phyloP scores from a whole-genome alignment of 2,888 invertebrate species.

The Amphiduros pacificus region DNA sequence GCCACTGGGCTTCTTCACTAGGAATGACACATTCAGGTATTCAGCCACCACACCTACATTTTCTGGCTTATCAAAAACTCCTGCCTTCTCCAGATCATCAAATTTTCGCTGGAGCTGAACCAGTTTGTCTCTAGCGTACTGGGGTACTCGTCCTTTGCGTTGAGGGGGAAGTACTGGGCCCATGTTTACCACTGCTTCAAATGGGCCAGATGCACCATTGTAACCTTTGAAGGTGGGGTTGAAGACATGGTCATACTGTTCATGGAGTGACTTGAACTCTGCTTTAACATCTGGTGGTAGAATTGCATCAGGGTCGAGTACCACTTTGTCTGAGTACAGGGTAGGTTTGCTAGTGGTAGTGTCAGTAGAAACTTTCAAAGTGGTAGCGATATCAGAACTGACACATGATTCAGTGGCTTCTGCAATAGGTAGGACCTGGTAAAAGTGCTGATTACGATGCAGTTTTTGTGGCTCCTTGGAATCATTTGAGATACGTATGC shows the following conservation, averaged over 20 bases:
- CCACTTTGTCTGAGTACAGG: conserved; percentile 13
- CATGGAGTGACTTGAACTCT: not conserved
- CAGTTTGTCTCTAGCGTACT: conserved; percentile 15
- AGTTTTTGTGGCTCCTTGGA: no score
- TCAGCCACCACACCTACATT: conserved; percentile 9
- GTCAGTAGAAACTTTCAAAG: no score
- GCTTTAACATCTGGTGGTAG: not conserved
- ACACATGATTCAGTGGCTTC: no score
- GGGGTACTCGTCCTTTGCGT: conserved; percentile 22
- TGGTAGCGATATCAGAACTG: no score
- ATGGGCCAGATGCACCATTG: not conserved
- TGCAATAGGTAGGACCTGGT: no score
- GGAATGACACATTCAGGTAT: conserved; percentile 8
- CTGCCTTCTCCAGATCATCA: conserved; percentile 11
- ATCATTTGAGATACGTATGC: no score
- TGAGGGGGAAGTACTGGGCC: conserved; percentile 13
- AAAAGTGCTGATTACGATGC: no score
- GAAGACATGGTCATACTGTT: conserved; percentile 10
- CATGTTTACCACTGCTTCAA: conserved; percentile 6
- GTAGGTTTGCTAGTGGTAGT: no score
- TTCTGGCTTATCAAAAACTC: conserved; percentile 15
- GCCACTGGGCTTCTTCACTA: not conserved
- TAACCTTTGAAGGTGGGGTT: not conserved
- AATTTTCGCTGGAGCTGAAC: conserved; percentile 17
- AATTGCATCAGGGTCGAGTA: conserved; percentile 22